Evolutionary conservation across 2,888 invertebrate genomes (phyloP).

Genomic region (Lasioglossum figueresi): DNA sequence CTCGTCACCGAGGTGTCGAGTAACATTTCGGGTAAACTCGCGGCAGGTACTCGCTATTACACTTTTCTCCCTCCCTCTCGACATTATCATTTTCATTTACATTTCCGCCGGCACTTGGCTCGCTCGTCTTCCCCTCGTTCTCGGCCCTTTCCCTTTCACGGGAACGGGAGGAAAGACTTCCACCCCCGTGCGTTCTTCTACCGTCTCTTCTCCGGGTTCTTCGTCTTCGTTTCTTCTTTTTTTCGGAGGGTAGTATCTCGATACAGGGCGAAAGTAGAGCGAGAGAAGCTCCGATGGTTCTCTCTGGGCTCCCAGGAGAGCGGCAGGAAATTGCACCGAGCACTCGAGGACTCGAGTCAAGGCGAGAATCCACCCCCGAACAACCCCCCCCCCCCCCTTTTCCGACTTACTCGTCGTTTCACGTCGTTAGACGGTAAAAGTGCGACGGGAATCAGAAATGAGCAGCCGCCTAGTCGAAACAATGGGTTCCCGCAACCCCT

Average conservation of each 20-base stretch:
- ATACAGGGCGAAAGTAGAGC: constrained; percentile 25
- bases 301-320: constrained; percentile 37
- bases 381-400: not conserved
- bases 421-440: constrained; percentile 58
- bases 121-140: not conserved
- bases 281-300: not conserved
- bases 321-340: constrained; percentile 55
- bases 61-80: constrained; percentile 5
- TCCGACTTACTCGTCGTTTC: constrained; percentile 46
- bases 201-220: not conserved
- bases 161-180: not conserved
- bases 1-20: constrained; percentile 17
- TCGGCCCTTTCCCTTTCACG: not conserved
- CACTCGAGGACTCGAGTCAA: constrained; percentile 49
- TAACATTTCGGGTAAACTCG: constrained; percentile 23
- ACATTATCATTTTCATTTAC: constrained; percentile 61
- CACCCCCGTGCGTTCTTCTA: not conserved
- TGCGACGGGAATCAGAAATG: constrained; percentile 62
- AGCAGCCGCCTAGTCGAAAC: constrained; percentile 36
- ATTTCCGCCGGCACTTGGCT: constrained; percentile 40
- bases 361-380: constrained; percentile 40
- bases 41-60: constrained; percentile 33
- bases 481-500: not conserved
- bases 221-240: not conserved
- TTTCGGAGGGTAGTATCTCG: constrained; percentile 18